Percentiles rank a stretch among this genome's conserved stretches.
These are phyloP conservation scores for Taphrorychus bicolor DNA, from an alignment of 2,888 invertebrate genomes.

Conservation along the genomic window DNA sequence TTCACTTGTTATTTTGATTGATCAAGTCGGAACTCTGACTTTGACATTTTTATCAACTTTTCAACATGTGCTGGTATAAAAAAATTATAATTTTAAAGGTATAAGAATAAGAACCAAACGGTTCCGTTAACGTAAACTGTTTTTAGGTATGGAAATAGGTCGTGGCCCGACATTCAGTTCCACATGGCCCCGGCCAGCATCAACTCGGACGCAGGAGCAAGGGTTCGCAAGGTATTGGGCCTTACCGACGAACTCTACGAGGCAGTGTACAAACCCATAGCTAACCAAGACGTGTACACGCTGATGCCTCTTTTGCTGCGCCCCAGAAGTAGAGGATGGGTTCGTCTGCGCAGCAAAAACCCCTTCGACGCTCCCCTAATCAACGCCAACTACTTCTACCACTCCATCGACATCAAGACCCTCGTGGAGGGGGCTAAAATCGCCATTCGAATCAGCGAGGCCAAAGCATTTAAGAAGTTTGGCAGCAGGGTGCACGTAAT, in stretches of 20 bases:
- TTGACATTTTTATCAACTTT: too few species aligned
- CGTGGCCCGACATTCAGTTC: constrained; percentile 90
- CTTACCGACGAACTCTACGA: constrained; percentile 82
- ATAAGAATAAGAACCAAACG: too few species aligned
- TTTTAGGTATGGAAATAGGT: constrained; percentile 67
- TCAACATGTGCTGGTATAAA: too few species aligned
- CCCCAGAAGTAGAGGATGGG: constrained; percentile 80
- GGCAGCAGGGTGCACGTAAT: constrained; percentile 71
- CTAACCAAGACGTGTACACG: constrained; percentile 81
- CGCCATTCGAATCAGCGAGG: constrained; percentile 74
- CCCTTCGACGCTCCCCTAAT: constrained; percentile 89
- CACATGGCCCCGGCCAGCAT: constrained; percentile 93
- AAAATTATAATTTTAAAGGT: too few species aligned
- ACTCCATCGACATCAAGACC: constrained; percentile 77
- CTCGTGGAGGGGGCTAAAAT: constrained; percentile 87
- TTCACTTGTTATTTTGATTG: not conserved
- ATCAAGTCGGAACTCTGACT: too few species aligned
- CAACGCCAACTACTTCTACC: constrained; percentile 90
- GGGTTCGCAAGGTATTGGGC: constrained; percentile 79
- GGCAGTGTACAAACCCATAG: constrained; percentile 80
- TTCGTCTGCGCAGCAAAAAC: constrained; percentile 77
- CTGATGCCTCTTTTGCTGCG: constrained; percentile 84
- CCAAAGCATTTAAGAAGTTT: constrained; percentile 73
- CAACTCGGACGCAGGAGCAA: constrained; percentile 74
- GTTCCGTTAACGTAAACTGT: not conserved